Conservation (phyloP, 1,140 invertebrate species). For the Drosophila burlai region DNA sequence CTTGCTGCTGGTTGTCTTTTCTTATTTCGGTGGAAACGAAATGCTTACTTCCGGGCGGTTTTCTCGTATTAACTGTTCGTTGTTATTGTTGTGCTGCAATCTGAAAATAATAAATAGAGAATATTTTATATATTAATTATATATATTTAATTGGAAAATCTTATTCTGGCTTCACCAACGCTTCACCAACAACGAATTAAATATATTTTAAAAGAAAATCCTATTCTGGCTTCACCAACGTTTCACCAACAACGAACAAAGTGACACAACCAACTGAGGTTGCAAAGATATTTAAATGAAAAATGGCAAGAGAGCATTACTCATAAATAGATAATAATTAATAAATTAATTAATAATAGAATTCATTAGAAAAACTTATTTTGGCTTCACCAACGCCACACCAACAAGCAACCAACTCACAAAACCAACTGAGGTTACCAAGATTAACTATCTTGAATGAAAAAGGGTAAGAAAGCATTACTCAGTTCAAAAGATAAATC, state of each 20-base stretch:
- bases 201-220: neutral
- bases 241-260: neutral
- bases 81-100: slow-evolving; percentile 33
- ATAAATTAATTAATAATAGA: no score
- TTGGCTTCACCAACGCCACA: neutral
- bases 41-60: slow-evolving; percentile 33
- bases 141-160: neutral
- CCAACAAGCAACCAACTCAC: neutral
- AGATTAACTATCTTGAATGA: neutral
- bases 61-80: slow-evolving; percentile 30
- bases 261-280: neutral
- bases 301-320: neutral
- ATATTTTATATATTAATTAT: neutral
- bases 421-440: neutral
- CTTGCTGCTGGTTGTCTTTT: slow-evolving; percentile 69
- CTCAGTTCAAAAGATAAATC: neutral
- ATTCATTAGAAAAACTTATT: neutral
- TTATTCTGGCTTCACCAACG: neutral
- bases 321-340: neutral
- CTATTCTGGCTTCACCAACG: neutral
- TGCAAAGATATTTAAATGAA: neutral
- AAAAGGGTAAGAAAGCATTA: neutral
- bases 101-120: slow-evolving; percentile 9
- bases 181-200: neutral
- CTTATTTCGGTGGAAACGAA: slow-evolving; percentile 33